These are phyloP conservation scores for Drosophila aldrichi DNA, from an alignment of 2,888 invertebrate species.

Conservation along the genomic window DNA sequence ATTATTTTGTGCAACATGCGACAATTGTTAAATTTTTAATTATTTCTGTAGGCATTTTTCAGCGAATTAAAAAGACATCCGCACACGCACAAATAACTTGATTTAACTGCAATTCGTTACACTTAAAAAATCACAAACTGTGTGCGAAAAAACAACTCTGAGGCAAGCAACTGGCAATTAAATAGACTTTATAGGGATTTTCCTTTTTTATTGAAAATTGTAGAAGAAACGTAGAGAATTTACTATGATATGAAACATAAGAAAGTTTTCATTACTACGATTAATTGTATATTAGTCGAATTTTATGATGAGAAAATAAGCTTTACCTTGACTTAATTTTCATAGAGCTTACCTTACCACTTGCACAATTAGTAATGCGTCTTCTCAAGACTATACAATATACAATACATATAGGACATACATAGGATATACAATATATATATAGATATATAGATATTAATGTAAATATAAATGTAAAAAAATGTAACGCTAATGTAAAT, in stretches of 20 bases:
- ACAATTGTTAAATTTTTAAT: constrained; percentile 81
- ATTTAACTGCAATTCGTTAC: constrained; percentile 11
- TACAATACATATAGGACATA: too few species aligned
- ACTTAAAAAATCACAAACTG: not conserved
- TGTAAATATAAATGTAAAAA: too few species aligned
- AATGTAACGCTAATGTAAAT: too few species aligned
- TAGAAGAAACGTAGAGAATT: not conserved
- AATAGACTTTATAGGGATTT: not conserved
- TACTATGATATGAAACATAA: not conserved
- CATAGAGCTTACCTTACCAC: too few species aligned
- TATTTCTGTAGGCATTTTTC: constrained; percentile 59
- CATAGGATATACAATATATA: too few species aligned
- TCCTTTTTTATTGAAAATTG: not conserved
- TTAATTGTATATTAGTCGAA: too few species aligned
- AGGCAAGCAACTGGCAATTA: not conserved
- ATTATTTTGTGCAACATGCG: constrained; percentile 81
- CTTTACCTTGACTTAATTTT: too few species aligned
- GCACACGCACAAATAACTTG: constrained; percentile 23
- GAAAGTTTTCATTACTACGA: too few species aligned
- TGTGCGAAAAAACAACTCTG: not conserved
- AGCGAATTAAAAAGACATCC: constrained; percentile 44
- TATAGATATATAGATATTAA: too few species aligned
- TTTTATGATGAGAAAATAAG: too few species aligned
- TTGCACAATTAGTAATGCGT: too few species aligned
- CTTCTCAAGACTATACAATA: too few species aligned